Evolutionary conservation across 2,113 vertebrate genomes (phyloP).

Genomic region (Diglossa brunneiventris): DNA sequence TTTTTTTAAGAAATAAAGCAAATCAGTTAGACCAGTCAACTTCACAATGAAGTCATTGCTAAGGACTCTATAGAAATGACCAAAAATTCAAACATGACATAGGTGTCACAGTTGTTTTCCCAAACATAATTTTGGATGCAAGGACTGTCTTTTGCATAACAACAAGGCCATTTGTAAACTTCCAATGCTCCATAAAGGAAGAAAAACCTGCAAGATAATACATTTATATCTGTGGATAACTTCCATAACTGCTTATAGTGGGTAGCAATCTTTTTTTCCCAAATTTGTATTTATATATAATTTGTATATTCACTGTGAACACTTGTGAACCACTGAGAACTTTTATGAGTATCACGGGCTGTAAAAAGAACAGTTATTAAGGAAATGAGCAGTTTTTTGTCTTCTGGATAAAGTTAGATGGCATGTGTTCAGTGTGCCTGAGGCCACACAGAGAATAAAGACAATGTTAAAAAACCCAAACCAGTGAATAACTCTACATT

Average conservation of each 20-base stretch:
- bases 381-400: not conserved
- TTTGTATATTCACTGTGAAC: not conserved
- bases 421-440: not conserved
- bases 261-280: not conserved
- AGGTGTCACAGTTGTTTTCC: fast-evolving
- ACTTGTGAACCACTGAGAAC: not conserved
- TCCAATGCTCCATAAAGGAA: not conserved
- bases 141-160: not conserved
- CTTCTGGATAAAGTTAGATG: not conserved
- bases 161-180: not conserved
- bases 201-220: not conserved
- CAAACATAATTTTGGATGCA: not conserved
- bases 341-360: fast-evolving
- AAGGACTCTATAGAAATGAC: not conserved
- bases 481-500: not conserved
- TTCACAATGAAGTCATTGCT: not conserved
- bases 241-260: not conserved
- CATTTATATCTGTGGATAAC: not conserved
- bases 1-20: not conserved
- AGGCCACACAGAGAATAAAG: not conserved
- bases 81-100: not conserved
- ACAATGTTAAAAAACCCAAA: fast-evolving
- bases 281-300: not conserved
- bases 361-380: not conserved
- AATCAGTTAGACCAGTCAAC: not conserved